phyloP scores from a whole-genome alignment of 2,113 vertebrate species.

The Thalassoma bifasciatum region DNA sequence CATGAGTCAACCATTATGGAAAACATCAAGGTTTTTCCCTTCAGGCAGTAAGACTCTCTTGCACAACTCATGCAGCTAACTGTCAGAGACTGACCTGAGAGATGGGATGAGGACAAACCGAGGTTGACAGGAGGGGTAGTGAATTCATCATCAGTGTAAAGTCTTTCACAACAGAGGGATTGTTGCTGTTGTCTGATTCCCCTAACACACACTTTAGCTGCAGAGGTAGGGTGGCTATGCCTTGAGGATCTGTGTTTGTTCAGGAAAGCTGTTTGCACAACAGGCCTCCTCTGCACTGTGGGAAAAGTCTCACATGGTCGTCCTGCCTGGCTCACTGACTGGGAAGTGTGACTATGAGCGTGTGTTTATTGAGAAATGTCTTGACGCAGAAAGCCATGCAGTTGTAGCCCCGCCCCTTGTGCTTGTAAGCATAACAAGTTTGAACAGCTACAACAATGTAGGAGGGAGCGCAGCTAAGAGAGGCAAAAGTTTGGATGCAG shows the following conservation, averaged over 20 bases:
- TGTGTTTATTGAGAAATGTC: constrained; percentile 68
- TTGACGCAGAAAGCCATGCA: constrained; percentile 39
- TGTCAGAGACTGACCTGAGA: constrained; percentile 46
- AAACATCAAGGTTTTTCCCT: constrained; percentile 40
- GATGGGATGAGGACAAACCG: constrained; percentile 52
- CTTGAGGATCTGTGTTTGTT: constrained; percentile 47
- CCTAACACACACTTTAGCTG: constrained; percentile 6
- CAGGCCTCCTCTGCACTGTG: constrained; percentile 61
- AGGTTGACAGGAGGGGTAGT: constrained; percentile 43
- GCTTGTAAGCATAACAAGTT: constrained; percentile 72
- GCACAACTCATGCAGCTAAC: constrained; percentile 47
- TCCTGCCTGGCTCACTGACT: constrained; percentile 6
- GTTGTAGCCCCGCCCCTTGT: constrained; percentile 54
- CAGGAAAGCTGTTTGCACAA: constrained; percentile 59
- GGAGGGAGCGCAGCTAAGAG: constrained; percentile 28
- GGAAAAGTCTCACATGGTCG: constrained; percentile 68
- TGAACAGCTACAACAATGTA: constrained; percentile 69
- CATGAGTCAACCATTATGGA: constrained; percentile 68
- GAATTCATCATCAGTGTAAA: constrained; percentile 38
- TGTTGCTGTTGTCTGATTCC: constrained; percentile 20
- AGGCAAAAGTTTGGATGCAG: constrained; percentile 25
- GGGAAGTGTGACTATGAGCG: constrained; percentile 26
- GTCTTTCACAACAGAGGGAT: constrained; percentile 40
- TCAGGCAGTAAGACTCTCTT: constrained; percentile 33
- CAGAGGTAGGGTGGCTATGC: neutral